phyloP scores from a whole-genome alignment of 1,140 invertebrate species.

The Aethina tumida region DNA sequence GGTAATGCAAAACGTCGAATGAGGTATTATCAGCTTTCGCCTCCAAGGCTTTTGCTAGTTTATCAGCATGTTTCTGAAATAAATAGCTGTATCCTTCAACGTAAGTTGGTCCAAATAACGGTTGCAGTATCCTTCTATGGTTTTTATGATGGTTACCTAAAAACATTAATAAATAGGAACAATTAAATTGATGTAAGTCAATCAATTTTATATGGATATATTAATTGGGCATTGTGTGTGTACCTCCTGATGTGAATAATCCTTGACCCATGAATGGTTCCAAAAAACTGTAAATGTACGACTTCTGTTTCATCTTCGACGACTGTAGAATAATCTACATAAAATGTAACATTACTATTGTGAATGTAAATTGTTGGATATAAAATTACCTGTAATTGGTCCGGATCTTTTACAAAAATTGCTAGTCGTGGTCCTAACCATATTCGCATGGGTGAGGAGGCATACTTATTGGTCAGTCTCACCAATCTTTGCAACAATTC shows the following conservation, averaged over 20 bases:
- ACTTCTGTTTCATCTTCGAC: too few relatives aligned
- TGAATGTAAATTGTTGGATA: slow-evolving; percentile 5
- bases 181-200: background rate
- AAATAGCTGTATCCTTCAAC: slow-evolving; percentile 11
- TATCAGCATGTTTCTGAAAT: slow-evolving; percentile 16
- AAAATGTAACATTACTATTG: background rate
- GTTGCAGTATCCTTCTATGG: slow-evolving; percentile 14
- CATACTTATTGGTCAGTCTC: slow-evolving; percentile 7
- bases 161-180: background rate
- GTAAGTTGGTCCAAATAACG: slow-evolving; percentile 12
- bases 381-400: slow-evolving; percentile 14
- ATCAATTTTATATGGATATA: slow-evolving; percentile 4
- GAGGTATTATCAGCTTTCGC: background rate
- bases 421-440: slow-evolving; percentile 17
- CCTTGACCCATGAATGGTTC: too few relatives aligned
- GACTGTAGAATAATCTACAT: slow-evolving; percentile 3
- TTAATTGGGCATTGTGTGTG: background rate
- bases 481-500: slow-evolving; percentile 12
- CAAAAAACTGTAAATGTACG: too few relatives aligned
- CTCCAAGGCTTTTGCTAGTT: slow-evolving; percentile 8
- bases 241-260: slow-evolving; percentile 6
- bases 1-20: slow-evolving; percentile 13
- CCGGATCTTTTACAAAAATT: slow-evolving; percentile 14
- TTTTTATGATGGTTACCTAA: slow-evolving; percentile 11
- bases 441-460: slow-evolving; percentile 12